phyloP scores from a whole-genome alignment of 2,888 invertebrate genomes.

The Brachypalpus laphriformis region DNA sequence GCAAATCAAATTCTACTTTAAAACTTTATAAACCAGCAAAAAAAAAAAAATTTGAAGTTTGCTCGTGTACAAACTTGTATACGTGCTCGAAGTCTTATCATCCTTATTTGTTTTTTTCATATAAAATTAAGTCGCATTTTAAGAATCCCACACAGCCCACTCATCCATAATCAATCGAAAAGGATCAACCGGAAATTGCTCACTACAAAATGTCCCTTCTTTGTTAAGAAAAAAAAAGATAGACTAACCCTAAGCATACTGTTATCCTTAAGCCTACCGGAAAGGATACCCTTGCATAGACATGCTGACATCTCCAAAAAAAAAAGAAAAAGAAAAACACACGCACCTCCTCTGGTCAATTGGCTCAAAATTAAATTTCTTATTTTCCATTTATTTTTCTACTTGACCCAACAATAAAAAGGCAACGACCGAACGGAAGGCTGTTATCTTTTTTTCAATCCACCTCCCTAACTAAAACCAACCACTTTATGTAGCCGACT shows the following conservation, averaged over 20 bases:
- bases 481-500: slow-evolving; percentile 23
- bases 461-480: not conserved
- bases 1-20: not conserved
- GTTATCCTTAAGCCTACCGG: slow-evolving; percentile 36
- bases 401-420: slow-evolving; percentile 53
- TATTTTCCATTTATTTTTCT: slow-evolving; percentile 56
- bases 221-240: not conserved
- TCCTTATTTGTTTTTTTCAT: not conserved
- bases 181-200: slow-evolving; percentile 51
- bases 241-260: slow-evolving; percentile 30
- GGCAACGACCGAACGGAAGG: slow-evolving; percentile 15
- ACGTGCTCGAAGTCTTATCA: not conserved
- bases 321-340: not conserved
- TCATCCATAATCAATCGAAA: slow-evolving; percentile 27
- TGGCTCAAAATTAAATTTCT: slow-evolving; percentile 59
- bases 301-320: not conserved
- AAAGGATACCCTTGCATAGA: slow-evolving; percentile 17
- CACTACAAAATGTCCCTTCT: slow-evolving; percentile 21
- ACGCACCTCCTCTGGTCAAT: slow-evolving; percentile 35
- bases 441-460: slow-evolving; percentile 36
- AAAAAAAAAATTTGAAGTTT: not conserved
- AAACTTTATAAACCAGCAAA: not conserved
- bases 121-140: slow-evolving; percentile 22
- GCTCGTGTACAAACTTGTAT: not conserved
- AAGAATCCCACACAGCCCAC: not conserved